Evolutionary conservation across 2,797 vertebrate genomes (phyloP).

Genomic region (Rhinella marina): DNA sequence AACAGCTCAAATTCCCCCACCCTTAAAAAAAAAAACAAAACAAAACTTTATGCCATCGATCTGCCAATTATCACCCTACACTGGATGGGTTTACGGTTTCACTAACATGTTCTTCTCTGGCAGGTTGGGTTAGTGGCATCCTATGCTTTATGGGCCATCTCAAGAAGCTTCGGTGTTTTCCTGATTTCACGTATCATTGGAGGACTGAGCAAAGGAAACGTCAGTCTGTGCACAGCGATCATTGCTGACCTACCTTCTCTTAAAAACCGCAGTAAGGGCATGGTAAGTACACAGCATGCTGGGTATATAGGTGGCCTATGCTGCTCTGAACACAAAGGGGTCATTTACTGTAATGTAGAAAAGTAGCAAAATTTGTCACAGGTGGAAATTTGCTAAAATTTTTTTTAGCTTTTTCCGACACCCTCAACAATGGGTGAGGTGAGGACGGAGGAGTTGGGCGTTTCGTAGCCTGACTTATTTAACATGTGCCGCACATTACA

Average conservation of each 20-base stretch:
- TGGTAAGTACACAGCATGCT: slow-evolving; percentile 76
- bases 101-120: slow-evolving; percentile 21
- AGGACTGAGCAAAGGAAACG: slow-evolving; percentile 94
- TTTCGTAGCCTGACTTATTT: no score
- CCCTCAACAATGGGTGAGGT: no score
- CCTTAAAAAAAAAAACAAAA: no score
- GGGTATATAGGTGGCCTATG: background rate
- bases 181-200: slow-evolving; percentile 91
- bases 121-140: slow-evolving; percentile 88
- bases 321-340: no score
- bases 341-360: no score
- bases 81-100: background rate
- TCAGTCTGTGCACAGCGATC: slow-evolving; percentile 92
- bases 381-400: no score
- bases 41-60: no score
- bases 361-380: no score
- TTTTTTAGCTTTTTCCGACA: no score
- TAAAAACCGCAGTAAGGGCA: slow-evolving; percentile 87
- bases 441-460: no score
- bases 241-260: slow-evolving; percentile 88
- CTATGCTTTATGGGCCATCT: slow-evolving; percentile 91
- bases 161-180: slow-evolving; percentile 89
- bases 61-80: background rate
- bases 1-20: no score
- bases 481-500: no score